Percentiles rank a stretch among this genome's conserved stretches.
These are phyloP conservation scores for Phylloscopus trochilus DNA, from an alignment of 2,113 vertebrate genomes.

Conservation along the genomic window DNA sequence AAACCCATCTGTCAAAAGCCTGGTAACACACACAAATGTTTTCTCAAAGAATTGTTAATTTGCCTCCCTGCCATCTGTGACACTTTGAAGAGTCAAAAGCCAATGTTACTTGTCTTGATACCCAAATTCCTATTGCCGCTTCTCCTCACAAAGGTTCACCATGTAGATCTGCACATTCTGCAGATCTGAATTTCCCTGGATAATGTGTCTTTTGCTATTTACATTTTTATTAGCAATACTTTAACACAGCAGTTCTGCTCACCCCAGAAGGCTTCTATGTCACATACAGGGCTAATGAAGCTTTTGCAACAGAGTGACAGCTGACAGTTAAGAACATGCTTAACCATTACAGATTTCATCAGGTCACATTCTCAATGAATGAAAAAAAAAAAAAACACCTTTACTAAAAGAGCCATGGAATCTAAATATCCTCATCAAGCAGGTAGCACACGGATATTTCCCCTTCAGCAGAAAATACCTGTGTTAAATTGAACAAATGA, in stretches of 20 bases:
- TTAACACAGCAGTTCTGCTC: background rate
- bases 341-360: background rate
- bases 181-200: background rate
- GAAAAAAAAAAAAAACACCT: background rate
- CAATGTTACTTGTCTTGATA: accelerated
- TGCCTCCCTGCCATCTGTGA: background rate
- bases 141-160: background rate
- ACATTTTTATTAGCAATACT: background rate
- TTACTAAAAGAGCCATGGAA: background rate
- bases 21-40: background rate
- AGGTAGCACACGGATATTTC: background rate
- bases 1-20: background rate
- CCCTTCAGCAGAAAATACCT: background rate
- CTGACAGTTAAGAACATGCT: background rate
- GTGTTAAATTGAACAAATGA: background rate
- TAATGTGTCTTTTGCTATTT: background rate
- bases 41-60: conserved; percentile 9
- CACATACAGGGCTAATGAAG: background rate
- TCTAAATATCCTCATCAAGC: background rate
- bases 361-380: background rate
- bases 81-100: background rate
- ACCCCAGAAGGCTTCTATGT: background rate
- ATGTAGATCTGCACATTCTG: background rate
- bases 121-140: background rate
- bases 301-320: background rate